Evolutionary conservation across 1,140 invertebrate genomes (phyloP), one percentile per base, ranked within the genome.

Genomic region (Cryptotermes secundus): DNA sequence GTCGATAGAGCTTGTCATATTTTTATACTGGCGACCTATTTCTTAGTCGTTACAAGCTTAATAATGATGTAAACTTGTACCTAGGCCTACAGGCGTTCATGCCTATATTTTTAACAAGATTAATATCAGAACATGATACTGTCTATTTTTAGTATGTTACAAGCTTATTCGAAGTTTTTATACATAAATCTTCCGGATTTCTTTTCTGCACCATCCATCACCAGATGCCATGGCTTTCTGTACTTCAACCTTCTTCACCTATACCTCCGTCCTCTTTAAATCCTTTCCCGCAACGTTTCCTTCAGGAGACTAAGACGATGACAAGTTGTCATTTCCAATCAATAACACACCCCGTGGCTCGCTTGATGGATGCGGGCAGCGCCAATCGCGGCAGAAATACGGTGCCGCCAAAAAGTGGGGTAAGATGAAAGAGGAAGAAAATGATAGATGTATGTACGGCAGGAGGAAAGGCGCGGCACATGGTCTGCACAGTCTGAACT

Each of bases 191-290:
- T n/a, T 59, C 53, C 24, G 22, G 7, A 59, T 59, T 59, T n/a
- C 19, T 59, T 22, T 26, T 31, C 26, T n/a, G 10, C 26, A 72
- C 59, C 59, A 72, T 72, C 59, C 59, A 31, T 72, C 59, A 72
- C 26, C 59, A 72, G n/a, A 72, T n/a, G 59, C 59, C 59, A 72
- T 7, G 59, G 59, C 4, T 31, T 72, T 3, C 59, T 72, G n/a
- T 22, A 22, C 19, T 49, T 14, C 45, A 49, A 49, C 45, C 45
- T 49, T 3, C 45, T 22, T 49, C 45, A 49, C 59, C 59, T 72
- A 72, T 72, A 26, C 6, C n/a, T 72, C 59, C n/a, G 59, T 72
- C 59, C 59, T 72, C 59, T 72, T 72, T 72, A 72, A 72, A 72
- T 72, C 59, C n/a, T n/a, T 72, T 31, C 59, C 59, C 31, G n/a